Conservation (phyloP, 2,888 invertebrate genomes). For the Minunthozetes semirufus region DNA sequence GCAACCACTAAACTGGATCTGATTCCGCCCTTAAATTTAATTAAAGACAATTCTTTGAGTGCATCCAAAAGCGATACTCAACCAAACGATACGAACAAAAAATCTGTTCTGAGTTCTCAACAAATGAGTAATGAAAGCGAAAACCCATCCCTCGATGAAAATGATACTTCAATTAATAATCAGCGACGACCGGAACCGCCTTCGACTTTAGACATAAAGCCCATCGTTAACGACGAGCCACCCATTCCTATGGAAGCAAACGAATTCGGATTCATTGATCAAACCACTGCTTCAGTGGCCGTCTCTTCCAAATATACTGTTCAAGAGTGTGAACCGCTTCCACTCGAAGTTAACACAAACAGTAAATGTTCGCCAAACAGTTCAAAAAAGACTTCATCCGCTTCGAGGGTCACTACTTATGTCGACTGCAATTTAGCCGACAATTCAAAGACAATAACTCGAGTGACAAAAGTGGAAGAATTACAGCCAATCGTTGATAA, state of each 20-base stretch:
- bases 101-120: background rate
- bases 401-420: conserved; percentile 16
- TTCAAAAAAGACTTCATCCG: background rate
- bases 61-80: background rate
- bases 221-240: conserved; percentile 31
- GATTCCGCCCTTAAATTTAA: background rate
- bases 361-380: background rate
- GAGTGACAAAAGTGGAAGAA: conserved; percentile 42
- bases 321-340: background rate
- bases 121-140: background rate
- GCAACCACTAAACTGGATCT: conserved; percentile 8
- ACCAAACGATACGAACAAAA: background rate
- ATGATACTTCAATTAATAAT: conserved; percentile 9
- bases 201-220: conserved; percentile 31
- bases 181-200: conserved; percentile 34
- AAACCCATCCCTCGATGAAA: conserved; percentile 24
- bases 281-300: background rate
- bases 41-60: conserved; percentile 13
- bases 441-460: conserved; percentile 50
- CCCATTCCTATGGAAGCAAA: conserved; percentile 26
- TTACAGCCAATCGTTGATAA: conserved; percentile 38
- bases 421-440: conserved; percentile 19
- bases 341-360: background rate
- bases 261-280: conserved; percentile 36
- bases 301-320: conserved; percentile 10